These are phyloP conservation scores for Solea senegalensis DNA, from an alignment of 2,113 vertebrate species.

Conservation along the genomic window DNA sequence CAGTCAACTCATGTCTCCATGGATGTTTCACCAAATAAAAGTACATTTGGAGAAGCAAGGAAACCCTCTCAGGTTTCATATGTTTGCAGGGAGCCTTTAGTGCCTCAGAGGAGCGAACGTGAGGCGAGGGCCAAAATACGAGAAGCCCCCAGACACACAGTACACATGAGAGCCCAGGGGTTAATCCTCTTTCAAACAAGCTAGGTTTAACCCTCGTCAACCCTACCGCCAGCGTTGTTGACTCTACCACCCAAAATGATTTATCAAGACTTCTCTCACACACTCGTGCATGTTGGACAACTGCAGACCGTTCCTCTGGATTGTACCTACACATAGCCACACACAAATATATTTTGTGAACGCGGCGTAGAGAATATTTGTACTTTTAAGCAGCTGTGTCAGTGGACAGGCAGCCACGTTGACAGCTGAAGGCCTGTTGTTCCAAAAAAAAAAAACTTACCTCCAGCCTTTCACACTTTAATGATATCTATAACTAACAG, in stretches of 20 bases:
- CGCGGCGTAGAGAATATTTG: not conserved
- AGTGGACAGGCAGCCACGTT: slow-evolving; percentile 56
- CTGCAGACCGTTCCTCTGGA: slow-evolving; percentile 12
- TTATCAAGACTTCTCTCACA: slow-evolving; percentile 40
- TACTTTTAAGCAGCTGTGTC: slow-evolving; percentile 60
- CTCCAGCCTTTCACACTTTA: slow-evolving; percentile 40
- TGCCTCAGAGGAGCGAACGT: slow-evolving; percentile 57
- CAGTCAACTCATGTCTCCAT: slow-evolving; percentile 39
- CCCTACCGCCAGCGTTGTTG: slow-evolving; percentile 59
- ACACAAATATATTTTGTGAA: slow-evolving; percentile 3
- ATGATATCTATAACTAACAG: slow-evolving; percentile 58
- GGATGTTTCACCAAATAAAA: slow-evolving; percentile 56
- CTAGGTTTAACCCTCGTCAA: slow-evolving; percentile 72
- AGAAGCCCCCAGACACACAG: slow-evolving; percentile 62
- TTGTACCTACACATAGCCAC: slow-evolving; percentile 1
- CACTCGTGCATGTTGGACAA: slow-evolving; percentile 12
- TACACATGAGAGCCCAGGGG: slow-evolving; percentile 56
- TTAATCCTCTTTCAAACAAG: slow-evolving; percentile 80
- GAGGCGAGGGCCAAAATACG: slow-evolving; percentile 68
- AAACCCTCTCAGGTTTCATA: slow-evolving; percentile 72
- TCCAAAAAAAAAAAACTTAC: slow-evolving; percentile 65
- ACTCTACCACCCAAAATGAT: slow-evolving; percentile 51
- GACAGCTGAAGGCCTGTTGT: slow-evolving; percentile 73
- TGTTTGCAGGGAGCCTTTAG: slow-evolving; percentile 39
- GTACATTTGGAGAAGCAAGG: slow-evolving; percentile 38